Evolutionary conservation across 2,888 invertebrate genomes (phyloP).

Genomic region (Pycnomerus fuliginosus): DNA sequence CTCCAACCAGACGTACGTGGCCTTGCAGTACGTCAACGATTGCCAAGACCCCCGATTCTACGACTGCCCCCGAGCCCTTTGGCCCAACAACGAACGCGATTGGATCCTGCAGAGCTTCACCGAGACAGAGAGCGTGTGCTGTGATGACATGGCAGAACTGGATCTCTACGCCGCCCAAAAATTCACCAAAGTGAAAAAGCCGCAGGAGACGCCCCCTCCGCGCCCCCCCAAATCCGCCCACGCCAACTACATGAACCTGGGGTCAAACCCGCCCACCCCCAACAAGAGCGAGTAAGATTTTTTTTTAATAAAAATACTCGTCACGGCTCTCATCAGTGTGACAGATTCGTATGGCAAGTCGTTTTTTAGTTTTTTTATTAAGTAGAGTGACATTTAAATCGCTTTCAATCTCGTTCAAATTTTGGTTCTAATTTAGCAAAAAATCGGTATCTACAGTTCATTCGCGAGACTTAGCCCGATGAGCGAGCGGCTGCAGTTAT

Average conservation of each 20-base stretch:
- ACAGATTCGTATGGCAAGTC: too few relatives aligned
- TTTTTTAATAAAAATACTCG: too few relatives aligned
- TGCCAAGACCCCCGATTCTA: conserved; percentile 59
- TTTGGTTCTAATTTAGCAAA: too few relatives aligned
- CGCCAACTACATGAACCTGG: conserved; percentile 20
- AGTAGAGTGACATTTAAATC: too few relatives aligned
- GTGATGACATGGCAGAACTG: conserved; percentile 64
- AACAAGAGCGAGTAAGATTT: conserved; percentile 16
- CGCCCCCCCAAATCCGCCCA: conserved; percentile 71
- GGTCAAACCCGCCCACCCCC: conserved; percentile 2
- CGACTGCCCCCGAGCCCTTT: conserved; percentile 51
- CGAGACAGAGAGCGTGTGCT: conserved; percentile 65
- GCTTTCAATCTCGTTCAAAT: too few relatives aligned
- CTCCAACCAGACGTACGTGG: conserved; percentile 39
- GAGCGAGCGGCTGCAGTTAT: too few relatives aligned
- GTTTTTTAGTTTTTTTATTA: too few relatives aligned
- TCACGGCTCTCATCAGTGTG: too few relatives aligned
- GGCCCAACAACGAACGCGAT: conserved; percentile 29
- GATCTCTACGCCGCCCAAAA: conserved; percentile 60
- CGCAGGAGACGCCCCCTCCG: conserved; percentile 58
- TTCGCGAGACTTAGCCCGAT: too few relatives aligned
- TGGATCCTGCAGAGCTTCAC: conserved; percentile 65
- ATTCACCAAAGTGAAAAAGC: conserved; percentile 56
- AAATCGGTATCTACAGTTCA: too few relatives aligned
- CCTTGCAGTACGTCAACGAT: conserved; percentile 41